Conservation (phyloP, 2,888 invertebrate species). For the Drosophila nr. fundita region DNA sequence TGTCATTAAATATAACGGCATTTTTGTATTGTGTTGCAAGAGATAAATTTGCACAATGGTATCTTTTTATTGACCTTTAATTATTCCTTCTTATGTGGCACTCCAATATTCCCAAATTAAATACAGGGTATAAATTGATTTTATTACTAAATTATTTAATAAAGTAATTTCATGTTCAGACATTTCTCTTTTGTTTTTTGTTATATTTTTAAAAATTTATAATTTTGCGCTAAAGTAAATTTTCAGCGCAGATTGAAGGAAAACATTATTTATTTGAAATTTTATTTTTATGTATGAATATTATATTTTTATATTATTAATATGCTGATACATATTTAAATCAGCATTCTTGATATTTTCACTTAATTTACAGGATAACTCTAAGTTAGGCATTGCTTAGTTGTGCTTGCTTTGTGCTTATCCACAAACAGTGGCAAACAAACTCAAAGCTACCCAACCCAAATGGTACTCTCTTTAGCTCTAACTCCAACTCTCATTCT, state of each 20-base stretch:
- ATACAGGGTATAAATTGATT: background rate
- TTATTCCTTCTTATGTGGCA: background rate
- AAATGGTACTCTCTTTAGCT: conserved; percentile 8
- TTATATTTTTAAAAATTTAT: background rate
- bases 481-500: conserved; percentile 29
- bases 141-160: background rate
- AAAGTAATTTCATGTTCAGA: background rate
- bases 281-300: background rate
- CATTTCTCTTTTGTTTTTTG: background rate
- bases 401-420: conserved; percentile 9
- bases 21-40: background rate
- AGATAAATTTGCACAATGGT: background rate
- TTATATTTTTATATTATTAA: background rate
- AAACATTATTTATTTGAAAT: background rate
- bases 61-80: background rate
- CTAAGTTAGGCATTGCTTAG: background rate
- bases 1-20: background rate
- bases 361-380: conserved; percentile 14
- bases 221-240: background rate
- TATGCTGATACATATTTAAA: background rate
- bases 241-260: background rate
- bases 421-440: conserved; percentile 18
- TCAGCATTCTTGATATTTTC: background rate
- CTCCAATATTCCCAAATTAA: background rate
- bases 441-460: conserved; percentile 19